phyloP scores from a whole-genome alignment of 2,113 vertebrate species.

The Callospermophilus lateralis region DNA sequence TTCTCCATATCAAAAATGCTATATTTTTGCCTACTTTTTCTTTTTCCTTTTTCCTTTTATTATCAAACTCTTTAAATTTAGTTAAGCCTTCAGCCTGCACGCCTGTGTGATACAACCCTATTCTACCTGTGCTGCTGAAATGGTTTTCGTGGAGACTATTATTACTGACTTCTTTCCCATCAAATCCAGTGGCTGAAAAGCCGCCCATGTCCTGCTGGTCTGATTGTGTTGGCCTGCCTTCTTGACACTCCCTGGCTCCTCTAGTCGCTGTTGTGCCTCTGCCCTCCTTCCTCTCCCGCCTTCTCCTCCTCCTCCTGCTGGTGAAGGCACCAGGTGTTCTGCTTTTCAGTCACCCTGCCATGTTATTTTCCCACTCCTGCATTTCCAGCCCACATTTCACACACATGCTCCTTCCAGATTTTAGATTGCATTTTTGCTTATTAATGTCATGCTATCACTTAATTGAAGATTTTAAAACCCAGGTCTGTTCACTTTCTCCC shows the following conservation, averaged over 20 bases:
- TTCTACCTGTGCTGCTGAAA: background rate
- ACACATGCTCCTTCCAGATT: background rate
- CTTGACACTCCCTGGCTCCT: background rate
- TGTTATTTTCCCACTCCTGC: background rate
- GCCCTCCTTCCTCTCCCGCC: background rate
- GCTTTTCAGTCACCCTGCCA: background rate
- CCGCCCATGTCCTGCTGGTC: background rate
- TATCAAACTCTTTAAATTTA: background rate
- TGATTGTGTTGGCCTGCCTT: background rate
- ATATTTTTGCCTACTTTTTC: slow-evolving; percentile 39
- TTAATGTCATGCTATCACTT: background rate
- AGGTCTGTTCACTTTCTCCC: background rate
- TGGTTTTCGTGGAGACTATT: background rate
- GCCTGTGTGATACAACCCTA: background rate
- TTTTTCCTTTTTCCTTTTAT: background rate
- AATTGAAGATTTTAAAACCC: background rate
- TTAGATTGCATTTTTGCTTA: slow-evolving; percentile 24
- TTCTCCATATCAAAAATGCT: background rate
- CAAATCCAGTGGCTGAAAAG: background rate
- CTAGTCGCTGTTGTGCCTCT: background rate
- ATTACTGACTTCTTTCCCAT: background rate
- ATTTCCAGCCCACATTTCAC: background rate
- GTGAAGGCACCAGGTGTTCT: background rate
- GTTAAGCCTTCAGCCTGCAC: background rate
- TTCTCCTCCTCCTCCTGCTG: background rate